These are phyloP conservation scores for Halocynthia aurantium DNA, from an alignment of 23 tunicate genomes.

Conservation along the genomic window DNA sequence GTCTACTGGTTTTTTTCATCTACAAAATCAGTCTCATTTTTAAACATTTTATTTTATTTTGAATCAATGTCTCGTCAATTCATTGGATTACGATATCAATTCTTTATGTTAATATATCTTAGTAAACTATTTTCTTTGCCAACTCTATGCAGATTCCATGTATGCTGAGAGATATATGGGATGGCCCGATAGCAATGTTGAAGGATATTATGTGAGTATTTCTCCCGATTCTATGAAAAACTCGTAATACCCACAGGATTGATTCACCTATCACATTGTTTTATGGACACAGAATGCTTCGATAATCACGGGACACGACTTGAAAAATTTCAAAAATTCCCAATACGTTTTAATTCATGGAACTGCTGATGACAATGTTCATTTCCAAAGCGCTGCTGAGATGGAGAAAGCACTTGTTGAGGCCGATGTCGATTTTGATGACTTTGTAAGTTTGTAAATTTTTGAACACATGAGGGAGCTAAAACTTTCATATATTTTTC, in stretches of 20 bases:
- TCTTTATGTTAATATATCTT: too few relatives aligned
- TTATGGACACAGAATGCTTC: conserved; percentile 61
- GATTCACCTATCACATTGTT: not conserved
- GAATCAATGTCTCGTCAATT: too few relatives aligned
- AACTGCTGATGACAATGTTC: conserved; percentile 98
- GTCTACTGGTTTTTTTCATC: too few relatives aligned
- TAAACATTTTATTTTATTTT: too few relatives aligned
- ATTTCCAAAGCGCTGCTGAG: conserved; percentile 90
- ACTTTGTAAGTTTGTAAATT: conserved; percentile 64
- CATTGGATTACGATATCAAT: too few relatives aligned
- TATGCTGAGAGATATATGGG: conserved; percentile 99
- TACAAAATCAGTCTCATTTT: too few relatives aligned
- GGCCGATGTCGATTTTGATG: conserved; percentile 89
- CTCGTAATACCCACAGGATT: not conserved
- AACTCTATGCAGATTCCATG: conserved; percentile 76
- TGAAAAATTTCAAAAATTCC: conserved; percentile 66
- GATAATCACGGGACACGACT: conserved; percentile 64
- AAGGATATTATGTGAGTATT: conserved; percentile 46
- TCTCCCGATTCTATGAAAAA: not conserved
- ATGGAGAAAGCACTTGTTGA: conserved; percentile 98
- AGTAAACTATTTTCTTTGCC: not conserved
- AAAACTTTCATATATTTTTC: too few relatives aligned
- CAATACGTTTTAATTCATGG: conserved; percentile 77
- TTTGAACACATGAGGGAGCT: too few relatives aligned
- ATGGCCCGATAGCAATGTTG: conserved; percentile 29